Conservation (phyloP, 2,113 vertebrate species). For the Callospermophilus lateralis region DNA sequence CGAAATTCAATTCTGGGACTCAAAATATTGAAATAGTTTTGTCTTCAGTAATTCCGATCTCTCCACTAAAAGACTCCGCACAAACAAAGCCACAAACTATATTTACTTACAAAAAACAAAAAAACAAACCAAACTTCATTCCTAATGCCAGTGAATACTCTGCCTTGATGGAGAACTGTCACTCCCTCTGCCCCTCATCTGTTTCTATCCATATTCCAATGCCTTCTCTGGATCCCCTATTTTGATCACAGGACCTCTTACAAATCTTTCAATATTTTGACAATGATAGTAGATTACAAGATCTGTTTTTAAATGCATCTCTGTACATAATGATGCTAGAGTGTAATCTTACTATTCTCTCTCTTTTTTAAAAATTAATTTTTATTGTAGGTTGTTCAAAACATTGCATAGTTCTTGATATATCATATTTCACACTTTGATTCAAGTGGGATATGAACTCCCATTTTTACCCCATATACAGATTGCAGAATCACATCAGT, state of each 20-base stretch:
- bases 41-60: not conserved
- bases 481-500: too few relatives aligned
- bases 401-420: too few relatives aligned
- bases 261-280: constrained; percentile 32
- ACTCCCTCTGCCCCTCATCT: not conserved
- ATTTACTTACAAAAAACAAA: not conserved
- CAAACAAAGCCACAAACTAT: constrained; percentile 10
- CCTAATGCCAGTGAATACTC: not conserved
- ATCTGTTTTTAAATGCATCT: constrained; percentile 26
- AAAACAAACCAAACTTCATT: not conserved
- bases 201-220: not conserved
- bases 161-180: not conserved
- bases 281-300: not conserved
- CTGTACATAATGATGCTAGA: not conserved
- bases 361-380: too few relatives aligned
- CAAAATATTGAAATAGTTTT: not conserved
- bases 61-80: not conserved
- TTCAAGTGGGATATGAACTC: too few relatives aligned
- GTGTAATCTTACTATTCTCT: constrained; percentile 28
- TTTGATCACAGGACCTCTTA: not conserved
- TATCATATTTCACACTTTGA: too few relatives aligned
- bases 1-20: not conserved
- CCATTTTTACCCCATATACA: too few relatives aligned
- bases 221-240: not conserved
- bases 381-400: too few relatives aligned